phyloP scores from a whole-genome alignment of 1,140 invertebrate genomes.

The Penaeus japonicus region DNA sequence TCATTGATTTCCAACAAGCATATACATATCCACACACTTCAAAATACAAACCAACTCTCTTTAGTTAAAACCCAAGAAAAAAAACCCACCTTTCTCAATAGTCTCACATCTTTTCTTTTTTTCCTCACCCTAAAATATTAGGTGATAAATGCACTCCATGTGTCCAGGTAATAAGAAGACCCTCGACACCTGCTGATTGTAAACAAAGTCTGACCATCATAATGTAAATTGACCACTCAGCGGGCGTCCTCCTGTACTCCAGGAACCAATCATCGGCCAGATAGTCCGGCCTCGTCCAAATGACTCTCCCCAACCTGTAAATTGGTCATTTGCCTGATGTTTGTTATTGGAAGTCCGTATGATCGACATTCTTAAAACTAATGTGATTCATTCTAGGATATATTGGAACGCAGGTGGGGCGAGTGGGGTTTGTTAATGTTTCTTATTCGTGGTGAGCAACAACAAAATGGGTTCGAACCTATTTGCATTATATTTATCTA shows the following conservation, averaged over 20 bases:
- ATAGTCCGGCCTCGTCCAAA: constrained; percentile 39
- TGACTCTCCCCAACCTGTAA: constrained; percentile 42
- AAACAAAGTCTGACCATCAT: constrained; percentile 47
- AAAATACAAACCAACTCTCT: too few species aligned
- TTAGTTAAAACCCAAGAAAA: not conserved
- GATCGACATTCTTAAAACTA: constrained; percentile 54
- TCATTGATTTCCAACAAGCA: too few species aligned
- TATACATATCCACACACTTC: too few species aligned
- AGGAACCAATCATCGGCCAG: constrained; percentile 51
- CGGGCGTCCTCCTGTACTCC: constrained; percentile 22
- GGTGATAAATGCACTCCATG: too few species aligned
- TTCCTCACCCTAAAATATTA: too few species aligned
- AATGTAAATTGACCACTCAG: constrained; percentile 54
- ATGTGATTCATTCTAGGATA: constrained; percentile 40
- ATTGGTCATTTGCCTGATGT: constrained; percentile 55
- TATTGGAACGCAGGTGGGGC: constrained; percentile 20
- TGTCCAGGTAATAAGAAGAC: too few species aligned
- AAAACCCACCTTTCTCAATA: too few species aligned
- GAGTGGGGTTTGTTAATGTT: not conserved
- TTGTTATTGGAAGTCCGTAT: constrained; percentile 56
- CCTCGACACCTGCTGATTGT: not conserved
- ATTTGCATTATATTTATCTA: not conserved
- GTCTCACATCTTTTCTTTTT: too few species aligned
- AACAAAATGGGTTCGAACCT: too few species aligned
- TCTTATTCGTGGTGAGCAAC: not conserved